phyloP scores from a whole-genome alignment of 2,113 vertebrate species.

The Tyto alba region DNA sequence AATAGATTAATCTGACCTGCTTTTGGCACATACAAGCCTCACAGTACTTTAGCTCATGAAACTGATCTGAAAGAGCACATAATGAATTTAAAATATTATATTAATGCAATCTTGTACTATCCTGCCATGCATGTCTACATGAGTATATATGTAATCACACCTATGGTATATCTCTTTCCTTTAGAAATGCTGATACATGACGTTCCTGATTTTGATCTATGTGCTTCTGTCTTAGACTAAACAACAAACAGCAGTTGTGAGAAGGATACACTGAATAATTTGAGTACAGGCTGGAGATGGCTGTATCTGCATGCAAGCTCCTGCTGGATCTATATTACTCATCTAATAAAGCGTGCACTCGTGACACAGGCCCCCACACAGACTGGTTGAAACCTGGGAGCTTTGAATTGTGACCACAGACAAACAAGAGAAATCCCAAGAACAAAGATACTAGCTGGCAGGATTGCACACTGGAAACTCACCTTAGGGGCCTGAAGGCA shows the following conservation, averaged over 20 bases:
- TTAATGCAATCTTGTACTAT: not conserved
- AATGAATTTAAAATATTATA: not conserved
- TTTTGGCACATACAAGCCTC: not conserved
- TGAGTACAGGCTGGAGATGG: not conserved
- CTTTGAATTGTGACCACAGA: not conserved
- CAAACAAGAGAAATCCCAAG: not conserved
- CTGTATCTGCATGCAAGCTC: not conserved
- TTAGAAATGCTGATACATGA: not conserved
- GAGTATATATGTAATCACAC: not conserved
- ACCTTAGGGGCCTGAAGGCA: not conserved
- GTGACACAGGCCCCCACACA: not conserved
- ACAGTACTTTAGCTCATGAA: not conserved
- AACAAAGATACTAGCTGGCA: not conserved
- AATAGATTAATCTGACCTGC: not conserved
- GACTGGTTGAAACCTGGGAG: not conserved
- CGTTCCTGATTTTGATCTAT: not conserved
- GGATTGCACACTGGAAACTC: too few relatives aligned
- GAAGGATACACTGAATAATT: not conserved
- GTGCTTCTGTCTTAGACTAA: not conserved
- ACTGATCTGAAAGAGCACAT: not conserved
- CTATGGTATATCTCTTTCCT: not conserved
- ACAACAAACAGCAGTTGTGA: not conserved
- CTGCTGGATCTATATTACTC: not conserved
- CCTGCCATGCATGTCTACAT: not conserved
- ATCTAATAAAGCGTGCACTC: not conserved